Evolutionary conservation across 2,888 invertebrate genomes (phyloP), one percentile per base, ranked within the genome.

Genomic region (Balanococcus diminutus): DNA sequence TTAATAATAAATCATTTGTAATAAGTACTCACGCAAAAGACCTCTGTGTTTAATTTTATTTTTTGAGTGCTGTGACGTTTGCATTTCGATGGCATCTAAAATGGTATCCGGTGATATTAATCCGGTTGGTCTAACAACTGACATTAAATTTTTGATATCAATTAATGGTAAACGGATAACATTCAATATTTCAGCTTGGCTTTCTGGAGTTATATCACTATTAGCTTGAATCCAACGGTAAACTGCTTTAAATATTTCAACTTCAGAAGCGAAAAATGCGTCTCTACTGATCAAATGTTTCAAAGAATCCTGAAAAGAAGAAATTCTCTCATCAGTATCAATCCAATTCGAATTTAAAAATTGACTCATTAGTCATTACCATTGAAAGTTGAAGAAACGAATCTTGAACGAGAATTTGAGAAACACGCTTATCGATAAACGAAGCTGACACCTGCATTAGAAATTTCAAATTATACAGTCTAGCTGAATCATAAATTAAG

Each of bases 191-290:
- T 86, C 86, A 82, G 85, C 82, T 75, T 87, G 86, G 28, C 36
- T 83, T 46, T 86, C 85, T 19, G 86, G 75, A 11, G 85, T 84
- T 85, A 86, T 84, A 56, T 87, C 86, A 56, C 75, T 84, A 51
- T 87, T 87, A 16, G 84, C 87, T 36, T 87, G 86, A 83, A 87
- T 94, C 98, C 98, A 99, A 86, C 92, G 92, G 89, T 94, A 93
- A 0, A 98, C 96, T 0, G 97, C 96, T 88, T 93, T 92, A 91
- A 99, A 99, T 88, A 99, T 98, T 89, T 98, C 95, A 56, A 96
- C 96, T 91, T 99, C 99, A 0, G 95, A 94, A 0, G 97, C 98
- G 91, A 96, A 99, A 91, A 99, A 99, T 8, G 98, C 98, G 90
- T 99, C 96, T 82, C 98, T 92, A 83, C 94, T 93, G 42, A 99